A percentile compares a stretch with the other conserved stretches of the same genome.
These are phyloP conservation scores for Lepidurus couesii DNA, from an alignment of 1,140 invertebrate genomes.

Conservation along the genomic window DNA sequence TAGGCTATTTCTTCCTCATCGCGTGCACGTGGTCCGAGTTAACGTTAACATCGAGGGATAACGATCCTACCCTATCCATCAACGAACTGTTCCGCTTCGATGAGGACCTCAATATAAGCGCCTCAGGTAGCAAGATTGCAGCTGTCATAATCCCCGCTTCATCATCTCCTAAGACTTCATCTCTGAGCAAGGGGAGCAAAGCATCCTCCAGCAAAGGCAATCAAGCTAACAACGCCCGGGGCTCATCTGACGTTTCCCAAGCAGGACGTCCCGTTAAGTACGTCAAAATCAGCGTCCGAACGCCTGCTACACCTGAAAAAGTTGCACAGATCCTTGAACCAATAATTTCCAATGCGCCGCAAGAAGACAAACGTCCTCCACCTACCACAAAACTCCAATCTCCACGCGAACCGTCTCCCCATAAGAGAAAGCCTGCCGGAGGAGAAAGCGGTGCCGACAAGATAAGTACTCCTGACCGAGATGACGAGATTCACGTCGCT, in stretches of 20 bases:
- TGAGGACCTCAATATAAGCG: background rate
- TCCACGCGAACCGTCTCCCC: background rate
- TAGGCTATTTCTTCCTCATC: background rate
- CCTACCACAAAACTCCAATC: background rate
- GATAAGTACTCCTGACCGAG: background rate
- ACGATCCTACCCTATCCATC: background rate
- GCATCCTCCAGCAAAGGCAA: background rate
- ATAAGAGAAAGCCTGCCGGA: background rate
- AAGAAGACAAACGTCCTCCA: background rate
- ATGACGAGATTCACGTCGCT: background rate
- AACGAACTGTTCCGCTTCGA: background rate
- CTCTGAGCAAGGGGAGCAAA: background rate
- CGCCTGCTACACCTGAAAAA: background rate
- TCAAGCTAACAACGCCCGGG: background rate
- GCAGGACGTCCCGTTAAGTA: background rate
- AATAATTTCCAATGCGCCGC: background rate
- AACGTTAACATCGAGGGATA: background rate
- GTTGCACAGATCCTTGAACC: background rate
- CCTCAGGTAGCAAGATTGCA: background rate
- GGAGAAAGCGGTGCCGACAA: background rate
- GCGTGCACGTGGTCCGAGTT: background rate
- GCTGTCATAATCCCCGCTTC: background rate
- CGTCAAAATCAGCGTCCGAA: background rate
- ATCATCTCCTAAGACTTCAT: background rate
- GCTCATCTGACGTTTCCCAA: background rate